Conservation (phyloP, 2,113 vertebrate genomes). For the Leucosticte australis region DNA sequence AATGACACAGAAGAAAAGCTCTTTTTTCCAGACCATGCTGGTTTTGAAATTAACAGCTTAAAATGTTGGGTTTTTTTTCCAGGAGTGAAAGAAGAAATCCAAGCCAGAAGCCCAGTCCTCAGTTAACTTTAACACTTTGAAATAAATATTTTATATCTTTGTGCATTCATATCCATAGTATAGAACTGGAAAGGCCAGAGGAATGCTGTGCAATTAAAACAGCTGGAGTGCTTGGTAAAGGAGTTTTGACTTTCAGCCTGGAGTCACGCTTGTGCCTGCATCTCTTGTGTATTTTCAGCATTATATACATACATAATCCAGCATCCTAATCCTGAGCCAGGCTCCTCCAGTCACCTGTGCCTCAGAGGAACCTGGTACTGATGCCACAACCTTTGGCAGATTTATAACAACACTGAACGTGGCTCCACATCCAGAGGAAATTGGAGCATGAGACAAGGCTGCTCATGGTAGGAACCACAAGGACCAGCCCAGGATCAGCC, state of each 20-base stretch:
- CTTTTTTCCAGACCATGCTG: not conserved
- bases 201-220: not conserved
- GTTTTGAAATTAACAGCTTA: not conserved
- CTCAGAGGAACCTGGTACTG: not conserved
- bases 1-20: not conserved
- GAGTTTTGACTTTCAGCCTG: not conserved
- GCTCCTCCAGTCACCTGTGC: not conserved
- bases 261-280: not conserved
- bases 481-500: not conserved
- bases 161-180: not conserved
- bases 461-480: not conserved
- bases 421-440: not conserved
- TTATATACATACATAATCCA: rapidly evolving
- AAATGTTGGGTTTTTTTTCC: not conserved
- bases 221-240: not conserved
- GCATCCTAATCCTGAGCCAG: not conserved
- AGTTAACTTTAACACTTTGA: not conserved
- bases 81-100: not conserved
- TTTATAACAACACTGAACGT: not conserved
- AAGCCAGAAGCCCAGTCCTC: not conserved
- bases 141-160: not conserved
- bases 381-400: not conserved
- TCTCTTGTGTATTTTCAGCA: not conserved
- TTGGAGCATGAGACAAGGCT: not conserved
- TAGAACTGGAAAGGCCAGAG: not conserved